A percentile compares a stretch with the other conserved stretches of the same genome.
These are phyloP conservation scores for Hydrolagus affinis DNA, from an alignment of 2,113 vertebrate species.

Conservation along the genomic window DNA sequence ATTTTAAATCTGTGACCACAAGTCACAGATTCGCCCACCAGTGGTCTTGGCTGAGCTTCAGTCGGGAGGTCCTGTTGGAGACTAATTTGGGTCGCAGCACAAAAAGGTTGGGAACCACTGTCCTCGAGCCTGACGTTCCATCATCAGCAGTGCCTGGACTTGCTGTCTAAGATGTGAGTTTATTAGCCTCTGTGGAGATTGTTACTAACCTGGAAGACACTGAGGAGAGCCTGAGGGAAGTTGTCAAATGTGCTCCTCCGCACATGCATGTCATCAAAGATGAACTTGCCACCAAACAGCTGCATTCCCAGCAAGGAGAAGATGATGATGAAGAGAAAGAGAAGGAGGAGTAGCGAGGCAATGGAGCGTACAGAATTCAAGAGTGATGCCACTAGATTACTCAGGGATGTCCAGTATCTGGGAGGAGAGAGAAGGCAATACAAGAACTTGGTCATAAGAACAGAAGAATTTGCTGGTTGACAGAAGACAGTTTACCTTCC, in stretches of 20 bases:
- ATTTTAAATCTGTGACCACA: too few species aligned
- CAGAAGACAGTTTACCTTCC: too few species aligned
- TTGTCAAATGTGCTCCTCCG: conserved; percentile 90
- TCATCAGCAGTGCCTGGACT: too few species aligned
- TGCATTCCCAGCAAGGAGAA: conserved; percentile 94
- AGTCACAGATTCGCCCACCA: too few species aligned
- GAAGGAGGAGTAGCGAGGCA: conserved; percentile 84
- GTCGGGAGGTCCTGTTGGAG: too few species aligned
- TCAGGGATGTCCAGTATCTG: conserved; percentile 89
- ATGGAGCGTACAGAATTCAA: conserved; percentile 94
- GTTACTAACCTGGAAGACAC: conserved; percentile 81
- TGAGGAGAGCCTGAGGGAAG: conserved; percentile 93
- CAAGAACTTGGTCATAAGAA: too few species aligned
- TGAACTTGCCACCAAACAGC: conserved; percentile 90
- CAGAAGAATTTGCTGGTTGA: too few species aligned
- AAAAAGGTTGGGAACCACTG: too few species aligned
- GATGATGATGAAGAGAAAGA: conserved; percentile 92
- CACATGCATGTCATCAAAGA: conserved; percentile 69
- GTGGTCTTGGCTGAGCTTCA: too few species aligned
- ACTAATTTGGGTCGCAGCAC: too few species aligned
- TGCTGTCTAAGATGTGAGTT: too few species aligned
- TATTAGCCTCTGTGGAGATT: background rate
- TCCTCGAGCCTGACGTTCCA: too few species aligned
- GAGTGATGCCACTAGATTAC: conserved; percentile 86
- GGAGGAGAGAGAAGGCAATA: conserved; percentile 10